Percentiles rank a stretch among this genome's conserved stretches.
These are phyloP conservation scores for Neoascia interrupta DNA, from an alignment of 2,888 invertebrate genomes.

Conservation along the genomic window DNA sequence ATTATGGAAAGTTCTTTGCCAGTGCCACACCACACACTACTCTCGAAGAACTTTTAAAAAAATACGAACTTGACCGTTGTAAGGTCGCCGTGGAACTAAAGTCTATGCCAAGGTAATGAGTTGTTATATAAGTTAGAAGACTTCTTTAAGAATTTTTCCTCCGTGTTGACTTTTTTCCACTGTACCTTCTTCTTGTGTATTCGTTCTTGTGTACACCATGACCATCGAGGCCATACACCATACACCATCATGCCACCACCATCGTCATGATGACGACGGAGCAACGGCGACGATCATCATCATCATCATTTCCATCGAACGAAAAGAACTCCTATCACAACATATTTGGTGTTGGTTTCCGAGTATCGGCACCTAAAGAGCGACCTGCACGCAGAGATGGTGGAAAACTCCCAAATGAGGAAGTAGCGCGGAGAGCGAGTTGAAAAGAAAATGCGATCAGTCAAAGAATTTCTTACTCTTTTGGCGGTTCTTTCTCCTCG, in stretches of 20 bases:
- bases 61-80: conserved; percentile 79
- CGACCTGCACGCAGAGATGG: conserved; percentile 17
- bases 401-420: conserved; percentile 31
- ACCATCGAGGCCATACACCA: conserved; percentile 59
- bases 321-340: conserved; percentile 58
- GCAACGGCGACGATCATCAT: neutral
- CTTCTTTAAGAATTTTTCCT: conserved; percentile 74
- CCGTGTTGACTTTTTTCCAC: conserved; percentile 67
- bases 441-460: conserved; percentile 28
- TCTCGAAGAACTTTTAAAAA: conserved; percentile 37
- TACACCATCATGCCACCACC: conserved; percentile 62
- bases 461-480: conserved; percentile 43
- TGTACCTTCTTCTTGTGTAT: conserved; percentile 58
- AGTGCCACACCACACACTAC: conserved; percentile 43
- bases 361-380: conserved; percentile 43
- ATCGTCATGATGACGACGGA: conserved; percentile 23
- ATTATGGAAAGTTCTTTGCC: conserved; percentile 44
- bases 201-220: conserved; percentile 64
- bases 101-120: conserved; percentile 79
- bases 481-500: conserved; percentile 48
- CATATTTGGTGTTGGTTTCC: conserved; percentile 59
- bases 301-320: conserved; percentile 43
- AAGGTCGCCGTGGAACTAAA: conserved; percentile 80
- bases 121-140: conserved; percentile 80
- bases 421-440: conserved; percentile 21